Evolutionary conservation across 2,888 invertebrate species (phyloP).

Genomic region (Allacma fusca): DNA sequence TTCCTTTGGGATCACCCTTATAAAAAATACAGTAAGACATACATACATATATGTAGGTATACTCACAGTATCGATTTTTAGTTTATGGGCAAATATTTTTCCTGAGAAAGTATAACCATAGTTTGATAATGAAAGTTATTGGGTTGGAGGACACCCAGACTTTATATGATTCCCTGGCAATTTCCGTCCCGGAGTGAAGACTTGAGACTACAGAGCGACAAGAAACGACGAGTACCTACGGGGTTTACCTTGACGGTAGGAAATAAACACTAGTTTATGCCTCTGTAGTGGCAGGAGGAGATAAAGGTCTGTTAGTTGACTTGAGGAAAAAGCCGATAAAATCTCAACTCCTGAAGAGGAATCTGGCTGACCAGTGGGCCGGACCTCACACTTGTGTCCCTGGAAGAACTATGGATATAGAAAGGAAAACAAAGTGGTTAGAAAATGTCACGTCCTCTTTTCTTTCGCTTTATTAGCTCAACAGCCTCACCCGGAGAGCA

Average conservation of each 20-base stretch:
- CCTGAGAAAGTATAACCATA: too few species aligned
- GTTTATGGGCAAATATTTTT: too few species aligned
- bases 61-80: too few species aligned
- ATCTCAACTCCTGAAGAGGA: slow-evolving; percentile 3
- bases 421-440: slow-evolving; percentile 18
- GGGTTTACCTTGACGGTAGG: not conserved
- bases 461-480: slow-evolving; percentile 16
- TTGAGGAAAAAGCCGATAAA: slow-evolving; percentile 1
- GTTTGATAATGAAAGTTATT: too few species aligned
- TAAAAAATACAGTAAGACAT: too few species aligned
- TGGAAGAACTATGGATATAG: not conserved
- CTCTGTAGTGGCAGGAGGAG: slow-evolving; percentile 8
- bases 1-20: too few species aligned
- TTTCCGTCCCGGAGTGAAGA: not conserved
- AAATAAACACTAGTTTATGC: slow-evolving; percentile 16
- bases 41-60: too few species aligned
- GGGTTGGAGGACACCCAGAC: too few species aligned
- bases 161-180: not conserved
- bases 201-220: too few species aligned
- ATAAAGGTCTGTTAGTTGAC: slow-evolving; percentile 17
- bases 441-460: slow-evolving; percentile 11
- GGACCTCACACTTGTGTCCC: too few species aligned
- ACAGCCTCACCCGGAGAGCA: not conserved
- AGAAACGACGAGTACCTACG: not conserved
- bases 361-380: not conserved